Evolutionary conservation across 1,140 invertebrate species (phyloP), one percentile per base, ranked within the genome.

Genomic region (Papilio helenus): DNA sequence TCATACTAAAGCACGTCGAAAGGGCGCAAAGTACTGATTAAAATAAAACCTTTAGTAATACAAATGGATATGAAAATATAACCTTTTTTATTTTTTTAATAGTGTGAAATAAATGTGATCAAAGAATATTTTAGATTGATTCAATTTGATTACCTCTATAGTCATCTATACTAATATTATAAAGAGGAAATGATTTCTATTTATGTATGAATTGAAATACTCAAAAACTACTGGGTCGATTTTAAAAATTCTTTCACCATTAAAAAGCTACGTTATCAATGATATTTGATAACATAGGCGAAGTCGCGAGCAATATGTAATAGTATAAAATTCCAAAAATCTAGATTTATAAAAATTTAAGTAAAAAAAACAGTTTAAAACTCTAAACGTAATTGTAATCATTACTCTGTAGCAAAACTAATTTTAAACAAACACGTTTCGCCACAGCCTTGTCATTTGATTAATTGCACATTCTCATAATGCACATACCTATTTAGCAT

Each of bases 11-110:
- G n/a, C 44, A 46, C 42, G 39, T 49, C 44, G 42, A 74, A 44
- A 74, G 42, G 72, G 42, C 49, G 42, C 72, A 68, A 61, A 29
- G 61, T 68, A 68, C 58, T 61, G 58, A 61, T 68, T 68, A 68
- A 68, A 65, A 65, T 65, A 65, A 29, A 68, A 34, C 14, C 26
- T 68, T 68, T 26, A 68, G 26, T 68, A 29, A 34, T 68, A 68
- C 61, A 29, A 68, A 68, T 10, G 58, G 20, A 3, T 29, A 68
- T 68, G 61, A 34, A 68, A 68, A 12, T 12, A 61, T 61, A 61
- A 14, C 23, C 9, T 61, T 61, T 61, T n/a, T 55, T 51, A 8
- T 26, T 20, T 61, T 14, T 26, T 14, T 20, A 23, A 14, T 61
- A 23, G 58, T 12, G 12, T 26, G 12, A 9, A 61, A 8, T 12